phyloP scores from a whole-genome alignment of 2,113 vertebrate genomes.

The Myrmecobius fasciatus region DNA sequence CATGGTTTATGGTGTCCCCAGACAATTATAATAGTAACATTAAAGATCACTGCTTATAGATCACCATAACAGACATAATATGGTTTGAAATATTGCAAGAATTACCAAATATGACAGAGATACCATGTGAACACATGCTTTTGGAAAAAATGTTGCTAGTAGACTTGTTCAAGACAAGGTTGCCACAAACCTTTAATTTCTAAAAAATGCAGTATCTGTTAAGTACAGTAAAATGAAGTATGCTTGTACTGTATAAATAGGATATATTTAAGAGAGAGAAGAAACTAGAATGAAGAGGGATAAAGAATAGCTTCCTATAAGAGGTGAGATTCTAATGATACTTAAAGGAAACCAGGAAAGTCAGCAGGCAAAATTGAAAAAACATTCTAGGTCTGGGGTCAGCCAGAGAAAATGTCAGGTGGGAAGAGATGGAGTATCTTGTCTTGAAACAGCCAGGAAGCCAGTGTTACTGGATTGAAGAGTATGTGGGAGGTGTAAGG shows the following conservation, averaged over 20 bases:
- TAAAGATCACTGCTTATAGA: background rate
- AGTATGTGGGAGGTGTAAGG: background rate
- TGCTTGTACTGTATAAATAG: background rate
- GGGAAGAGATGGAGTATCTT: background rate
- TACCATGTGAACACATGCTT: background rate
- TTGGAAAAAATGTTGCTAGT: background rate
- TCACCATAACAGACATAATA: background rate
- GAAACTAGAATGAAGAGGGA: background rate
- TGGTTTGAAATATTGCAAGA: background rate
- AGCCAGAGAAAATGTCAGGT: background rate
- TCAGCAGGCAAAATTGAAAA: background rate
- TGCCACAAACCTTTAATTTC: background rate
- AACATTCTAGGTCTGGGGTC: background rate
- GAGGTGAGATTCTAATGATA: background rate
- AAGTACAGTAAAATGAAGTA: background rate
- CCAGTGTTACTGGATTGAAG: background rate
- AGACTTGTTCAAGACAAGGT: background rate
- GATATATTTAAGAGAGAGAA: background rate
- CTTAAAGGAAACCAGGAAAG: background rate
- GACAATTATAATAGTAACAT: background rate
- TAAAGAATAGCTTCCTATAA: background rate
- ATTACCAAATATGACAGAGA: background rate
- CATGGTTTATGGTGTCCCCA: background rate
- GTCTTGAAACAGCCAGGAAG: background rate
- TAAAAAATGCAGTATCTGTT: background rate